Base-by-base conservation (phyloP, 2,797 vertebrate species). In the Pipistrellus nathusii region DNA sequence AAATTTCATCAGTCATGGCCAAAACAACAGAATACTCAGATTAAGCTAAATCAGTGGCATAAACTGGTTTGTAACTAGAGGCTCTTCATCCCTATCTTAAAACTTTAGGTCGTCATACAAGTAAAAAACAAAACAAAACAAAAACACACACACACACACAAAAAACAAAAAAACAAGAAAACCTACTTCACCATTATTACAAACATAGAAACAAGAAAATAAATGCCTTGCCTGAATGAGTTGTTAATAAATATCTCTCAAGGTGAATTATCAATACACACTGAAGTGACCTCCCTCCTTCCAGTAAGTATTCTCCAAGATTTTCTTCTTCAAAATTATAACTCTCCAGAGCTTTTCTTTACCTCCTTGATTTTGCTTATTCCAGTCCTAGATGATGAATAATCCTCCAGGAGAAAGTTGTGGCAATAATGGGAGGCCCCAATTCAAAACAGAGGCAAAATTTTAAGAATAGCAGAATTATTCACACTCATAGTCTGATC, bases 181-280 rank as follows among this genome's bases (percentile, higher is more conserved):
- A 25, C 25, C 41, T 27, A 71, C 17, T 85, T 80, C 5, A n/a
- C 78, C 21, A 62, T 13, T 38, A 90, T 68, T 75, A 93, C 35
- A 87, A 77, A 78, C 21, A 73, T 0, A 78, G 30, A 91, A 85
- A 82, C 15, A 69, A 85, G 35, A 78, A 72, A 27, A 68, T 23
- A 78, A 59, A 72, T 17, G 25, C 12, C 57, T 80, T 85, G 25
- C 13, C 73, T 91, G 55, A 89, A 64, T 77, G 69, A 86, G 17
- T 35, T 88, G 38, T 66, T 87, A 80, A 35, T 23, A 77, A 86
- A 75, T 81, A 87, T 73, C 64, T 85, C 91, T 53, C 25, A 92
- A 46, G 35, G 14, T 78, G 7, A 86, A 91, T 53, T 94, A 92
- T 15, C 55, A 76, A 25, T 17, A 87, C 23, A 83, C 25, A 68